These are phyloP conservation scores for Sisyra nigra DNA, from an alignment of 2,888 invertebrate species.

Conservation along the genomic window DNA sequence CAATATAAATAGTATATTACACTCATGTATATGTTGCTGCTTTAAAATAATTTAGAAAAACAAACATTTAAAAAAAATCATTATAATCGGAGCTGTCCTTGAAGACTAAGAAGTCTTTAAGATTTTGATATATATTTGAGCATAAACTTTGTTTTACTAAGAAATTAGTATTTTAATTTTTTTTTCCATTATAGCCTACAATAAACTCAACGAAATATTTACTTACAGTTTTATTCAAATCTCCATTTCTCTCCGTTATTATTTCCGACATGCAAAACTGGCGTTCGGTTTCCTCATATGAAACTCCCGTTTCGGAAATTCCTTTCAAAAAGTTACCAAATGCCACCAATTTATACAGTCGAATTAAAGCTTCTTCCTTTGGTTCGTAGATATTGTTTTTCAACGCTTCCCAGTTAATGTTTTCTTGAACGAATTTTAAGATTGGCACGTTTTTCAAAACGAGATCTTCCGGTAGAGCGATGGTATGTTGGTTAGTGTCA, in stretches of 20 bases:
- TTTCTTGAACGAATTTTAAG: conserved; percentile 47
- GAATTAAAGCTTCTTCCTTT: conserved; percentile 55
- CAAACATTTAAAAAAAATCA: too few relatives aligned
- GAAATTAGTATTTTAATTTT: too few relatives aligned
- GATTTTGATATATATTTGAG: too few relatives aligned
- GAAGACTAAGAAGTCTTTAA: too few relatives aligned
- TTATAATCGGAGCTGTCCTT: too few relatives aligned
- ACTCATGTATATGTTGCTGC: too few relatives aligned
- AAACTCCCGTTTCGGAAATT: conserved; percentile 48
- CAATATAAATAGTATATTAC: too few relatives aligned
- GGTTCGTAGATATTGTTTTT: conserved; percentile 34
- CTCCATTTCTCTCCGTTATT: not conserved
- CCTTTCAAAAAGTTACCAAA: conserved; percentile 57
- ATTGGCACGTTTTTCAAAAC: conserved; percentile 53
- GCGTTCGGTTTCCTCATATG: conserved; percentile 35
- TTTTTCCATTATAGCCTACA: too few relatives aligned
- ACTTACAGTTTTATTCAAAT: conserved; percentile 13
- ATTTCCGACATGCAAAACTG: conserved; percentile 18
- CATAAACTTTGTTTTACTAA: too few relatives aligned
- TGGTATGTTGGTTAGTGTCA: conserved; percentile 39
- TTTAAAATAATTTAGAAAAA: too few relatives aligned
- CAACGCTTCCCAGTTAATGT: conserved; percentile 52
- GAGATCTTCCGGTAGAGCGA: conserved; percentile 62
- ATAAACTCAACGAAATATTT: conserved; percentile 27
- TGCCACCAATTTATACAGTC: conserved; percentile 60